Base-by-base conservation (phyloP, 2,888 invertebrate genomes). In the Netelia fuscicornis region DNA sequence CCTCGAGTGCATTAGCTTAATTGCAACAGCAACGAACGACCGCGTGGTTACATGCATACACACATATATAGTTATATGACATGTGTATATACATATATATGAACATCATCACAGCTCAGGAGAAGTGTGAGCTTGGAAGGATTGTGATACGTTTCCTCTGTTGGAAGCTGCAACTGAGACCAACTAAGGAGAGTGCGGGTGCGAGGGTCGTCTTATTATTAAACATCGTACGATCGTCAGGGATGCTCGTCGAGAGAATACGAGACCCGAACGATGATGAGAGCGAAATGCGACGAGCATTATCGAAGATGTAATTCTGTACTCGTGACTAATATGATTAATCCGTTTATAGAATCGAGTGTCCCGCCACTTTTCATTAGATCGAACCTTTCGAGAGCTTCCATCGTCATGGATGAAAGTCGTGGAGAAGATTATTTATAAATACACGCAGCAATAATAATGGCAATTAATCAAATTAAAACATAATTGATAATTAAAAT, bases 1-100 rank as follows among this genome's bases (percentile, higher is more conserved):
- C 72, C 74, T 72, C n/a, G 77, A 75, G 75, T 77, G 82, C 82
- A 86, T 85, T 85, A 86, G 84, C 86, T 84, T 86, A 85, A 86
- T 86, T 86, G 86, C 84, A 85, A 81, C 42, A 60, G 85, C 71
- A 54, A 82, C 71, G 65, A 52, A 44, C 71, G 56, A 76, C 71
- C 75, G 60, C 71, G 44, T 44, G 42, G 30, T 30, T 67, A 56
- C 58, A 65, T 30, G 56, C 54, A 62, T 10, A 42, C 54, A 56
- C 56, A 13, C 37, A 37, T 48, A 48, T 74, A 64, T 11, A 68
- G 48, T 6, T 70, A 78, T 13, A 58, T 20, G 6, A 42, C 17
- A 52, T 37, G 37, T 56, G 30, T 42, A 70, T 2, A 25, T 17
- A 20, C 20, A 9, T 58, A 58, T 20, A 58, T 8, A 23, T 58